Conservation (phyloP, 1,140 invertebrate genomes). For the Pseudomyrmex pallidus region DNA sequence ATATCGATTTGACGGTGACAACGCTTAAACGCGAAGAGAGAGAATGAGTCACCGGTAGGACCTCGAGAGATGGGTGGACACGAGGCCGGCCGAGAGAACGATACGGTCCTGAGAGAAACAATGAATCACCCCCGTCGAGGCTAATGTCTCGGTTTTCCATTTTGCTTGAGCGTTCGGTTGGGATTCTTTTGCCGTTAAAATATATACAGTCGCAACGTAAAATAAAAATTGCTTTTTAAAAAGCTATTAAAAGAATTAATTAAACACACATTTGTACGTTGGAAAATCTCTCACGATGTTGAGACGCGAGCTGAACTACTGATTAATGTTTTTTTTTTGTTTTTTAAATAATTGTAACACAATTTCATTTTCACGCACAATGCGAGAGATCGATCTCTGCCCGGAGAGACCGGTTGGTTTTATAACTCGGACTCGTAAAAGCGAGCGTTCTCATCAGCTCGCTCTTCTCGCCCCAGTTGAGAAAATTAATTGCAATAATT, state of each 20-base stretch:
- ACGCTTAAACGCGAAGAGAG: background rate
- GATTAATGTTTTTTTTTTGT: too few species aligned
- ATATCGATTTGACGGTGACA: slow-evolving; percentile 14
- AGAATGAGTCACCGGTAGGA: slow-evolving; percentile 34
- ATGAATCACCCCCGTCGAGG: slow-evolving; percentile 35
- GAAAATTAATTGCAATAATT: slow-evolving; percentile 25
- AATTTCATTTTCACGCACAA: too few species aligned
- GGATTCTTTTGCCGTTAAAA: background rate
- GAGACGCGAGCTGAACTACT: too few species aligned
- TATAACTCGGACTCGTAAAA: background rate
- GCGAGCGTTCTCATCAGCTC: background rate
- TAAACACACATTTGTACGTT: background rate
- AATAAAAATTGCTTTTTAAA: background rate
- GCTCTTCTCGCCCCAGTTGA: background rate
- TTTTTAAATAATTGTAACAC: too few species aligned
- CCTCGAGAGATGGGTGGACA: background rate
- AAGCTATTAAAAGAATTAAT: background rate
- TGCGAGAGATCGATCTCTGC: background rate
- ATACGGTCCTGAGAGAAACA: slow-evolving; percentile 33
- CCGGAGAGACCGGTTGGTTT: slow-evolving; percentile 7
- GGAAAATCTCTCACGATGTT: too few species aligned
- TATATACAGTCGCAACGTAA: background rate
- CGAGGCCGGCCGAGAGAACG: background rate
- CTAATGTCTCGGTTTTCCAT: slow-evolving; percentile 36
- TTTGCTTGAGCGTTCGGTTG: background rate